Base-by-base conservation (phyloP, 2,888 invertebrate genomes). In the Drosophila diplacantha region DNA sequence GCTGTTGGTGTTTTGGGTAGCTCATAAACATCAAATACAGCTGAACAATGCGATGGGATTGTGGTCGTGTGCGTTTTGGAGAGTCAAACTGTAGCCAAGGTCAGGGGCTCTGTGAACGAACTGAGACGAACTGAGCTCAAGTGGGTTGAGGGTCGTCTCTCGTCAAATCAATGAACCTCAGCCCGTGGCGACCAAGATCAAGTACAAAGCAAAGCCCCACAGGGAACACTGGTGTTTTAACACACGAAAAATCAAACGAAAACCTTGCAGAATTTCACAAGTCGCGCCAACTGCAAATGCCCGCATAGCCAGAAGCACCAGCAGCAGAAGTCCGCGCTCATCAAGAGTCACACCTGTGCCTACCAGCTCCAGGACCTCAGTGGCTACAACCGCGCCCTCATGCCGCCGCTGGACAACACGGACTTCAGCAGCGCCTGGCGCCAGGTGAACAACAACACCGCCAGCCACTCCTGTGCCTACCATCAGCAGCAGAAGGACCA, bases 361-460 rank as follows among this genome's bases (percentile, higher is more conserved):
- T 86, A 86, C 74, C 84, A 87, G 74, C 69, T 83, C 66, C 86
- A 86, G 72, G 87, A 87, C 46, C 83, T 83, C 55, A 71, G 86
- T 61, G 65, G 79, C 32, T 72, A 84, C 63, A 84, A 87, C 80
- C 73, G 87, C 69, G 83, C 82, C 64, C 74, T 81, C 72, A 77
- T 88, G 88, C 80, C 88, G 71, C 84, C 88, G 69, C 69, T 88
- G 83, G 83, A 85, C 81, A 62, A 86, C 75, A 69, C 84, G 65
- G 76, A 83, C 76, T 69, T 84, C 12, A 75, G 76, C 70, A 72
- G 69, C 35, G 76, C 67, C 59, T 82, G 69, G 72, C 76, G 65
- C 26, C 76, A 71, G 73, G 75, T 73, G 72, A 82, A 75, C 59
- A 75, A 71, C 55, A 84, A 75, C 69, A 73, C 62, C 69, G 66